Evolutionary conservation across 1,140 invertebrate genomes (phyloP).

Genomic region (Onthophagus taurus): DNA sequence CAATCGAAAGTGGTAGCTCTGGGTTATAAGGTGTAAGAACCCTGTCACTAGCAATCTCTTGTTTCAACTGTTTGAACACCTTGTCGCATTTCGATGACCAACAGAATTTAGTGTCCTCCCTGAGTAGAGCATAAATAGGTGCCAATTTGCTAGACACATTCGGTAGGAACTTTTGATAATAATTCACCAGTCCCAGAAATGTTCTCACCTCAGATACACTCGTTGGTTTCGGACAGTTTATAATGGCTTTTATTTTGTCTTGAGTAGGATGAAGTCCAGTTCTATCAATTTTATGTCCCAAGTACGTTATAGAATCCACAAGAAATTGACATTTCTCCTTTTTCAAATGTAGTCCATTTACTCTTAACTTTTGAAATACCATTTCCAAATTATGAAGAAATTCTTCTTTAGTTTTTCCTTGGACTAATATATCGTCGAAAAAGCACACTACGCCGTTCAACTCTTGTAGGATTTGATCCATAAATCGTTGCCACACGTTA

Average conservation of each 20-base stretch:
- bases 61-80: background rate
- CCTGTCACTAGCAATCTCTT: background rate
- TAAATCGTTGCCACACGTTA: no score
- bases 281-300: slow-evolving; percentile 6
- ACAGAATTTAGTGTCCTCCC: slow-evolving; percentile 1
- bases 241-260: slow-evolving; percentile 3
- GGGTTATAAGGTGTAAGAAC: slow-evolving; percentile 4
- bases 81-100: slow-evolving; percentile 6
- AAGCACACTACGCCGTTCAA: no score
- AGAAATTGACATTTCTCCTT: slow-evolving; percentile 6
- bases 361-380: no score
- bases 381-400: no score
- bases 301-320: background rate
- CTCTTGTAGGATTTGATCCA: no score
- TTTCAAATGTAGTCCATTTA: no score
- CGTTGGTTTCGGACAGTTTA: background rate
- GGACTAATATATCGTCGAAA: no score
- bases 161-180: slow-evolving; percentile 5
- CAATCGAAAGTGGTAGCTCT: slow-evolving; percentile 6
- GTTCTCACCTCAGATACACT: slow-evolving; percentile 2
- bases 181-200: slow-evolving; percentile 6
- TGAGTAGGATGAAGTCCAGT: background rate
- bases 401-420: no score
- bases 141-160: background rate
- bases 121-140: slow-evolving; percentile 5